phyloP scores from a whole-genome alignment of 2,797 vertebrate genomes.

The Microtus obscurus region DNA sequence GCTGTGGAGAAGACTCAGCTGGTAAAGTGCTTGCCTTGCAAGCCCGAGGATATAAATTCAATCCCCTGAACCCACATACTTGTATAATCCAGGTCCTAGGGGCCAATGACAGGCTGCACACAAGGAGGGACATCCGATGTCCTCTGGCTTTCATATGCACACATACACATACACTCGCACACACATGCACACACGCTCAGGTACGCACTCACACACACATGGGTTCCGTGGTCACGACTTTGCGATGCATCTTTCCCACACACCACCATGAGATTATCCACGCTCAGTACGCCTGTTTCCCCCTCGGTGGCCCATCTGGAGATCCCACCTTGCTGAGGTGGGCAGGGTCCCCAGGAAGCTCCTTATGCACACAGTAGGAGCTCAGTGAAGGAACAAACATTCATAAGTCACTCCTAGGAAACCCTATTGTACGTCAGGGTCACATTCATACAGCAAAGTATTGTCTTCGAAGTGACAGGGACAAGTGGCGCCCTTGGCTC shows the following conservation, averaged over 20 bases:
- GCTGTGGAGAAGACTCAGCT: neutral
- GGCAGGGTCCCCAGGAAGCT: rapidly evolving
- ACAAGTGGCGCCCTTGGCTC: neutral
- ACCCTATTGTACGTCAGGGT: neutral
- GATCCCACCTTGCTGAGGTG: too few species aligned
- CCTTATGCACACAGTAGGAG: rapidly evolving
- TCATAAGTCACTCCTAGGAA: too few species aligned
- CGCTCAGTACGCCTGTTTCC: neutral
- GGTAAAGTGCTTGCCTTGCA: neutral
- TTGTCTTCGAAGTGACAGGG: neutral
- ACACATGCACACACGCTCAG: neutral
- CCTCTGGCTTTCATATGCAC: neutral
- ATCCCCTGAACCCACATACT: neutral
- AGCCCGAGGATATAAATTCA: neutral
- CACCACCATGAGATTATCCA: rapidly evolving
- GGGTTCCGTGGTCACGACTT: neutral
- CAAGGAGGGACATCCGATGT: neutral
- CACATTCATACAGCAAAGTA: neutral
- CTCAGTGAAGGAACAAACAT: neutral
- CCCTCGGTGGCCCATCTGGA: rapidly evolving
- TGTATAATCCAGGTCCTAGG: neutral
- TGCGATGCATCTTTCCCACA: rapidly evolving
- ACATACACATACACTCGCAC: too few species aligned
- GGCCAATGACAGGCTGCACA: neutral
- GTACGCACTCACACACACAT: rapidly evolving